Conservation (phyloP, 2,797 vertebrate species). For the Sebastes matsubarae region DNA sequence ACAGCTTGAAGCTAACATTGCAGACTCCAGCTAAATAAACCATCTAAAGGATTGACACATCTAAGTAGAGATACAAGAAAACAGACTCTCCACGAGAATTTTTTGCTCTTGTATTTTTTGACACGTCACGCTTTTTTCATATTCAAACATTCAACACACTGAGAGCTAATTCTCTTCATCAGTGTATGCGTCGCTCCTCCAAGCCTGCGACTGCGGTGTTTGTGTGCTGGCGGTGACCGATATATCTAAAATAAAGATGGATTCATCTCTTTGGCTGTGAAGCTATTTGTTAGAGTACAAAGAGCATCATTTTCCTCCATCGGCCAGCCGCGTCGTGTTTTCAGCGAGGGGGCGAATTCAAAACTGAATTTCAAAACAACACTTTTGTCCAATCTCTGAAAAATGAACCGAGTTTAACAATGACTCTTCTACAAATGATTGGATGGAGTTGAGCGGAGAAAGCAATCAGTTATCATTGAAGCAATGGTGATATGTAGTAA, state of each 20-base stretch:
- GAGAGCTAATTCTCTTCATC: slow-evolving; percentile 53
- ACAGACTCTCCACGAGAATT: slow-evolving; percentile 40
- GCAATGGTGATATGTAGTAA: background rate
- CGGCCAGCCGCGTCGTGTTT: slow-evolving; percentile 21
- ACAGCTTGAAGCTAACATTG: slow-evolving; percentile 76
- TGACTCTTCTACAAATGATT: background rate
- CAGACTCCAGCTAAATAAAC: slow-evolving; percentile 78
- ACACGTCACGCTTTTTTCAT: slow-evolving; percentile 48
- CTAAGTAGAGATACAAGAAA: slow-evolving; percentile 71
- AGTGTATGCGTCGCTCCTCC: slow-evolving; percentile 10
- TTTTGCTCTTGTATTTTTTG: slow-evolving; percentile 45
- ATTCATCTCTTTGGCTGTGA: slow-evolving; percentile 36
- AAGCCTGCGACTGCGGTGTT: slow-evolving; percentile 7
- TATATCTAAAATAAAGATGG: slow-evolving; percentile 44
- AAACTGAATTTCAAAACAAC: slow-evolving; percentile 30
- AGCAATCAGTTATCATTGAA: slow-evolving; percentile 8
- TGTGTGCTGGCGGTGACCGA: slow-evolving; percentile 37
- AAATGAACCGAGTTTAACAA: slow-evolving; percentile 6
- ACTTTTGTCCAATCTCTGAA: slow-evolving; percentile 26
- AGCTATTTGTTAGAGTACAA: slow-evolving; percentile 48
- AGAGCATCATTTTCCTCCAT: slow-evolving; percentile 37
- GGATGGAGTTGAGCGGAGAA: background rate
- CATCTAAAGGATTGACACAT: slow-evolving; percentile 75
- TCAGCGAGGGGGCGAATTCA: slow-evolving; percentile 27
- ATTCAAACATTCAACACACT: slow-evolving; percentile 50